phyloP scores from a whole-genome alignment of 2,797 vertebrate species.

The Austrolebias charrua region DNA sequence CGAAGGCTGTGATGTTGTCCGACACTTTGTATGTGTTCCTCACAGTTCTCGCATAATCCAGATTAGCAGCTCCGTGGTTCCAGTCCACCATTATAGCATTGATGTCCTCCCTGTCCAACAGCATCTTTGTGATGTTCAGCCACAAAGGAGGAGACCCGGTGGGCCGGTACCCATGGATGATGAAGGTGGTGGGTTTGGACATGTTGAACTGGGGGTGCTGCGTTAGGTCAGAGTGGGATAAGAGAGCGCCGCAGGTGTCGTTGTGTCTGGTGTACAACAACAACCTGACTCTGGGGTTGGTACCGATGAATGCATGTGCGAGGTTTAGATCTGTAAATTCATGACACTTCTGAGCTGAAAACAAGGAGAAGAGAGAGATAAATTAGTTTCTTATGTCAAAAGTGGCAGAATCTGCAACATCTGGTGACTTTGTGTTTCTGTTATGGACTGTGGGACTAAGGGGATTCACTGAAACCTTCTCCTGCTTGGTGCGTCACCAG shows the following conservation, averaged over 20 bases:
- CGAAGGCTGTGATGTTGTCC: conserved; percentile 75
- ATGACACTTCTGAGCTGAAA: conserved; percentile 81
- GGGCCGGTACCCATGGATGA: conserved; percentile 91
- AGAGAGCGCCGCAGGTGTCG: conserved; percentile 71
- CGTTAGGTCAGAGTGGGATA: conserved; percentile 74
- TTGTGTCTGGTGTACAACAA: conserved; percentile 84
- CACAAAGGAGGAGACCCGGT: conserved; percentile 85
- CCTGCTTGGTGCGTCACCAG: too few relatives aligned
- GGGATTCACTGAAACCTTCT: too few relatives aligned
- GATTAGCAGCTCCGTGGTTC: conserved; percentile 89
- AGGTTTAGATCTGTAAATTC: conserved; percentile 83
- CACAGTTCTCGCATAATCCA: conserved; percentile 83
- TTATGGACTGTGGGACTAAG: too few relatives aligned
- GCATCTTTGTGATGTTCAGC: conserved; percentile 42
- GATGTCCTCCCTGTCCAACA: conserved; percentile 76
- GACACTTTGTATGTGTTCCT: conserved; percentile 81
- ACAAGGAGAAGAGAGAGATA: conserved; percentile 1
- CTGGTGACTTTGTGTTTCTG: background rate
- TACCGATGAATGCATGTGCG: conserved; percentile 80
- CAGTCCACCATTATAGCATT: conserved; percentile 93
- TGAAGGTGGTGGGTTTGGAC: conserved; percentile 80
- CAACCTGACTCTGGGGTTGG: conserved; percentile 75
- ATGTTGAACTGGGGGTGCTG: conserved; percentile 68
- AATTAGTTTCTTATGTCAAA: background rate
- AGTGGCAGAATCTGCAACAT: background rate